Conservation (phyloP, 2,888 invertebrate genomes). For the Lamproptera curius region DNA sequence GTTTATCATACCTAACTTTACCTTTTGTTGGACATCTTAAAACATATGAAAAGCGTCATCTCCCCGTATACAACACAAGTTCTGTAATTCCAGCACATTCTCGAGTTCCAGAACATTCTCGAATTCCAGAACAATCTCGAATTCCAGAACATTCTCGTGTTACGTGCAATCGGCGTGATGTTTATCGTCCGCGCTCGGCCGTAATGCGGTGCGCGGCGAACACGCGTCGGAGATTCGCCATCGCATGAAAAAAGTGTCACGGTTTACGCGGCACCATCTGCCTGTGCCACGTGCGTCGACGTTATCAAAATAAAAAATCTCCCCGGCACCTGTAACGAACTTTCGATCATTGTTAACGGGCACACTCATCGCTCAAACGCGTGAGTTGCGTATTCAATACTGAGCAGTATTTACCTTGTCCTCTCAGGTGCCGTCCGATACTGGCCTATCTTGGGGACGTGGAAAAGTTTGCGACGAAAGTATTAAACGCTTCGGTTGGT, state of each 20-base stretch:
- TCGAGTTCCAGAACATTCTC: background rate
- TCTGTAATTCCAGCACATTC: background rate
- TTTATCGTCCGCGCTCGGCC: too few relatives aligned
- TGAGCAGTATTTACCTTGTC: slow-evolving; percentile 26
- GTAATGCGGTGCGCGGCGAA: background rate
- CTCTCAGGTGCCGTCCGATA: slow-evolving; percentile 17
- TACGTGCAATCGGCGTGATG: too few relatives aligned
- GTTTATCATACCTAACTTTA: too few relatives aligned
- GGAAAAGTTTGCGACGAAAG: slow-evolving; percentile 45
- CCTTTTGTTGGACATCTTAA: too few relatives aligned
- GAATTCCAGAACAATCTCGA: too few relatives aligned
- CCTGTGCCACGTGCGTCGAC: slow-evolving; percentile 39
- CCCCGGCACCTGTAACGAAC: slow-evolving; percentile 53
- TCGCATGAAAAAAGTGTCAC: slow-evolving; percentile 16
- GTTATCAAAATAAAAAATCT: slow-evolving; percentile 44
- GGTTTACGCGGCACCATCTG: slow-evolving; percentile 31
- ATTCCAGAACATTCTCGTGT: too few relatives aligned
- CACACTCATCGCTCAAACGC: slow-evolving; percentile 52
- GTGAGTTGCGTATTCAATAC: slow-evolving; percentile 30
- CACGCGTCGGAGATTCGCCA: slow-evolving; percentile 7
- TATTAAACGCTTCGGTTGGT: slow-evolving; percentile 35
- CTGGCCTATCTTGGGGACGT: slow-evolving; percentile 39
- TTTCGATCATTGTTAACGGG: slow-evolving; percentile 56
- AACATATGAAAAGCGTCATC: too few relatives aligned
- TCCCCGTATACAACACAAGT: too few relatives aligned